Evolutionary conservation across 2,888 invertebrate genomes (phyloP), one percentile per base, ranked within the genome.

Genomic region (Eudasyphora cyanicolor): DNA sequence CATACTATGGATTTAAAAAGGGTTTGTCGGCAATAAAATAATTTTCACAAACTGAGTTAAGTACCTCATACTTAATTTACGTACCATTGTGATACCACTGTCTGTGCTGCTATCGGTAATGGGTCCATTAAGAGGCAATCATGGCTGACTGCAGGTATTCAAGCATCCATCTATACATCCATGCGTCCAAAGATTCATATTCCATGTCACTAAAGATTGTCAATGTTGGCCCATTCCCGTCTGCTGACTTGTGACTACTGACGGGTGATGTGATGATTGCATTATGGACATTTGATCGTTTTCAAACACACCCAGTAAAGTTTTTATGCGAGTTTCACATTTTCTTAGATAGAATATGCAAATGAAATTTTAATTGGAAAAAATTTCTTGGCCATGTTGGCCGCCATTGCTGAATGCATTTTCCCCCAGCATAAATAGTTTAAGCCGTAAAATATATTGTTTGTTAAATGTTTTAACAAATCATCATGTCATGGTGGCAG

Each of bases 311-410:
- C 80, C 83, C 71, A 60, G 45, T 38, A 21, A 38, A 51, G 45
- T 45, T 62, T 77, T 45, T 45, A 17, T 64, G 51, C 17, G 12
- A 78, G 29, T 60, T 70, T 60, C 38, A 73, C 73, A 82, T 74
- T 69, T 80, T 64, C 70, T 75, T 62, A 51, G 76, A 62, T 49
- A 80, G 71, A 82, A 84, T 76, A 84, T 81, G 84, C 76, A 82
- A 85, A 82, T 85, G 35, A 81, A 84, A 67, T 76, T 78, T 81
- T 83, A 82, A 82, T 82, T 85, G 76, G 77, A 82, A 49, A 71
- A 54, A 64, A 21, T 79, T 74, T 70, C 10, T 14, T 4, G 17
- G 64, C 10, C 24, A 64, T n/a, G 29, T 38, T 71, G 51, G 24
- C 77, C 2, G 21, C 74, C n/a, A n/a, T n/a, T n/a, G 10, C 7